Evolutionary conservation across 2,797 vertebrate genomes (phyloP), one percentile per base, ranked within the genome.

Genomic region (Pyrocephalus nanus): DNA sequence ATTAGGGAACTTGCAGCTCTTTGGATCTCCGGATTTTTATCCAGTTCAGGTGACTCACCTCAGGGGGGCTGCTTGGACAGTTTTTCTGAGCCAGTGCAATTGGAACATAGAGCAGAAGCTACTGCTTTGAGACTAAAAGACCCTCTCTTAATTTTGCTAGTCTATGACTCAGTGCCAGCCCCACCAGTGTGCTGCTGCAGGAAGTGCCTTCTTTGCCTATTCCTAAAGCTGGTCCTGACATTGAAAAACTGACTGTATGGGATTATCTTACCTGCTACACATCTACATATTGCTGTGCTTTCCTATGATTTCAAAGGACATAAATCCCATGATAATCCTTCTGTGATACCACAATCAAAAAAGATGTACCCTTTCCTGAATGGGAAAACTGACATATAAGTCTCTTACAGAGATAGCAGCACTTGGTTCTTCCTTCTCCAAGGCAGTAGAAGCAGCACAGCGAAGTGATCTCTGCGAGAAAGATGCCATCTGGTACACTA

Each of bases 401-500:
- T 85, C 48, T 90, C 88, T 79, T 85, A 53, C 23, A 87, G 40
- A 48, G 86, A 82, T 2, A 79, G 71, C 50, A 86, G 62, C 86
- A 66, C 62, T 91, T 70, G 45, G 53, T 23, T 93, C 40, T 70
- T 92, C 85, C 71, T 90, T 93, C 90, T 95, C 55, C 88, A 94
- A 87, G 48, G 93, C 90, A 96, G 71, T 89, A 95, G 88, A 95
- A 84, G 58, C 5, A 86, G 83, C 38, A 73, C 71, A 71, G 3
- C 40, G 48, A 95, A 96, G 47, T 61, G 86, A 92, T 91, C 71
- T 93, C 92, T 96, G 71, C 81, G 93, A 96, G 73, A 91, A 90
- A 95, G 61, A 82, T 87, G 81, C 95, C 95, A 96, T 96, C 92
- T 96, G 96, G 80, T 76, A 95, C 58, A 78, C 80, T 94, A 89